Base-by-base conservation (phyloP, 2,797 vertebrate species). In the Cuniculus paca region DNA sequence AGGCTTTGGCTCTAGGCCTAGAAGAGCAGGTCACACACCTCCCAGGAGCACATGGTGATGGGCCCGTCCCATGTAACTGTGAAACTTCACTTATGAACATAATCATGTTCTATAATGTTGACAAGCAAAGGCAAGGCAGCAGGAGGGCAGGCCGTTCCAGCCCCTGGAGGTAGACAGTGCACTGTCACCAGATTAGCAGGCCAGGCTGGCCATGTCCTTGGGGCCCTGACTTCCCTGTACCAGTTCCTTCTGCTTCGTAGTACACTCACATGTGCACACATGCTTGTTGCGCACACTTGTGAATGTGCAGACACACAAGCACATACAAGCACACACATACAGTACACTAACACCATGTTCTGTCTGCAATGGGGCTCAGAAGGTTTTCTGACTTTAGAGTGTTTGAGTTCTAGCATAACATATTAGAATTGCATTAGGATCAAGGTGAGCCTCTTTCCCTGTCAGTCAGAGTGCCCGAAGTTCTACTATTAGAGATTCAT, bases 1-100 rank as follows among this genome's bases (percentile, higher is more conserved):
- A 94, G 39, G n/a, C 84, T 96, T 90, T 97, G 97, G 96, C 97
- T 85, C 45, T 28, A 31, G 70, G 97, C 96, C 97, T 74, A 93
- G 95, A 91, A 95, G 95, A 83, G 26, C 12, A 16, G 91, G 95
- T 95, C 95, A 93, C 91, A 50, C 0, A 45, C 81, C 92, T 95
- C 90, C 83, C 36, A 42, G 86, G 77, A 95, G 52, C 92, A 95
- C 28, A 1, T 56, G 85, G 77, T 13, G 91, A 72, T 61, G 84
- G 83, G 96, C 72, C 68, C n/a, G 94, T 95, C 79, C 96, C 96
- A 36, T 11, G 93, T 70, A 93, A 88, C 39, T 22, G 13, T 2
- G 81, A 82, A 97, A 82, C 50, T 58, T 48, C 86, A 42, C 0
- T 89, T 72, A 88, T 28, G n/a, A 79, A 95, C 11, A 39, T 28